Evolutionary conservation across 2,797 vertebrate species (phyloP).

Genomic region (Erethizon dorsatum): DNA sequence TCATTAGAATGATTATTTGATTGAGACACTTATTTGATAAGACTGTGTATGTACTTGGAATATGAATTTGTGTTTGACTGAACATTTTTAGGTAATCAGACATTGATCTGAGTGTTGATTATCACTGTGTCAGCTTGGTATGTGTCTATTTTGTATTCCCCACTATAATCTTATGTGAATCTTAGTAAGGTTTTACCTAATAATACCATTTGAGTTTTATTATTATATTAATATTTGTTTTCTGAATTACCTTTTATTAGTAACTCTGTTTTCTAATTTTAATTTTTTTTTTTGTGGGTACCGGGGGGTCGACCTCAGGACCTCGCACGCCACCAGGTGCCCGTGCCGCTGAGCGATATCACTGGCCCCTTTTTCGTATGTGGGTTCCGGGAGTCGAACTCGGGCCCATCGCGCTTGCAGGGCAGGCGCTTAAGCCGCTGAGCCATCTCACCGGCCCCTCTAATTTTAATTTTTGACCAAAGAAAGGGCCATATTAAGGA

Average conservation of each 20-base stretch:
- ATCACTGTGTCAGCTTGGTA: background rate
- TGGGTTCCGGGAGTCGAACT: too few relatives aligned
- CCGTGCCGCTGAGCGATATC: too few relatives aligned
- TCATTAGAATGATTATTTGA: conserved; percentile 6
- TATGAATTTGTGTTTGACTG: conserved; percentile 35
- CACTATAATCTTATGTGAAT: background rate
- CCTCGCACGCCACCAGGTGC: too few relatives aligned
- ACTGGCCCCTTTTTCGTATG: too few relatives aligned
- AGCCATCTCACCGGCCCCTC: too few relatives aligned
- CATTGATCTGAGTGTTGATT: background rate
- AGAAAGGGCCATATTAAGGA: conserved; percentile 33
- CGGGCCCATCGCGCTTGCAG: too few relatives aligned
- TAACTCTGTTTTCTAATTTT: conserved; percentile 65
- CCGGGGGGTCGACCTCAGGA: too few relatives aligned
- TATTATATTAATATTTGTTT: conserved; percentile 45
- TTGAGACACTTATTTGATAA: conserved; percentile 46
- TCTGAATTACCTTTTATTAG: conserved; percentile 50
- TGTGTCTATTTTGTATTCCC: background rate
- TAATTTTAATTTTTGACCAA: conserved; percentile 66
- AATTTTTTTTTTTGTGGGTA: too few relatives aligned
- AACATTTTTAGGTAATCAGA: conserved; percentile 25
- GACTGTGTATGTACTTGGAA: background rate
- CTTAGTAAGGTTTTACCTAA: conserved; percentile 59
- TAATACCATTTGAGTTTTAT: conserved; percentile 48
- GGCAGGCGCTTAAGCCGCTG: too few relatives aligned